Base-by-base conservation (phyloP, 2,888 invertebrate species). In the Euplexia lucipara region DNA sequence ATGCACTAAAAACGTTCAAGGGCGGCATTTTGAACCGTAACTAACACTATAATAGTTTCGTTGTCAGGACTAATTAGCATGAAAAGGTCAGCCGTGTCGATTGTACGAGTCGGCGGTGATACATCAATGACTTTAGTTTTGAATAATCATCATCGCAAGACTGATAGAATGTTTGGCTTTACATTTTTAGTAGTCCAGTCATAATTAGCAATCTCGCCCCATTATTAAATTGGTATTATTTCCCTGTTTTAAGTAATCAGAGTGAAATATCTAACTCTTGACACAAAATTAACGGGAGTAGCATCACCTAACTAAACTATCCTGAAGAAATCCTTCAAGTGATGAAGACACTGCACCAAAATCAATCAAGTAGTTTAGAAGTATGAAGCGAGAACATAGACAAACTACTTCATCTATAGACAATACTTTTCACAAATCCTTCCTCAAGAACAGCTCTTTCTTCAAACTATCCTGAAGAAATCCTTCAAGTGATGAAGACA, bases 51-150 rank as follows among this genome's bases (percentile, higher is more conserved):
- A 16, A 32, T 71, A 41, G 26, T 26, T 26, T 41, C 20, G 16
- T 14, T 9, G 42, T 34, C 35, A 9, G 20, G 20, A 22, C 39
- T 56, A 60, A 72, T 72, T 67, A 53, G 47, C 73, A 61, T 67
- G 16, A 26, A 72, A 49, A 72, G 71, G 71, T 72, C 72, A 72
- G 30, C 18, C 12, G 22, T 10, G 52, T 61, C 48, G 48, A 53
- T 66, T 66, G 54, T 72, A 26, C 16, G 16, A 9, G 26, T 53
- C 34, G 37, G 45, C 37, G 30, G 42, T 41, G 41, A 9, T 47
- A 52, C 42, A 45, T 47, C 41, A 34, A 26, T 54, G 54, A 20
- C 9, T 41, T 56, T 30, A 37, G 34, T 44, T 48, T 61, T 1
- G 10, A 51, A 51, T 37, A 9, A 26, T 48, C 6, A 42, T 39